Percentiles rank a stretch among this genome's conserved stretches.
Conservation (phyloP, 2,888 invertebrate species). For the Agriopis marginaria region DNA sequence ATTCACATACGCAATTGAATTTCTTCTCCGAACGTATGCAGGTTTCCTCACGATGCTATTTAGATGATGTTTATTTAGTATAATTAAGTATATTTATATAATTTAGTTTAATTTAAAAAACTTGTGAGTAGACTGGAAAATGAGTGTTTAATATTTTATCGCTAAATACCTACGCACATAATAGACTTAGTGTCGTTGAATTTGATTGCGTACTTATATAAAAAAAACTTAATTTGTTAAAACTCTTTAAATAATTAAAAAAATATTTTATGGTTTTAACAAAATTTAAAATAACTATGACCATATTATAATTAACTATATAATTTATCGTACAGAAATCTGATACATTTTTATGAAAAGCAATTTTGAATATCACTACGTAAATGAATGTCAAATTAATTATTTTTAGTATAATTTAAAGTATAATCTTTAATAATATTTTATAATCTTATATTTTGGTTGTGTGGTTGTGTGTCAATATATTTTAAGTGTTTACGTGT, state of each 20-base stretch:
- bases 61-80: no score
- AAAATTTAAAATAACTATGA: no score
- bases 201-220: background rate
- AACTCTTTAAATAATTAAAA: background rate
- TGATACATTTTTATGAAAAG: conserved; percentile 47
- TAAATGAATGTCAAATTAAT: conserved; percentile 77
- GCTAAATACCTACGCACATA: conserved; percentile 76
- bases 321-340: background rate
- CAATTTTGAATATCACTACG: conserved; percentile 70
- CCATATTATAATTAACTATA: no score
- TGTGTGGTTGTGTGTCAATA: conserved; percentile 56
- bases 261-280: background rate
- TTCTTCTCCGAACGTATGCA: no score
- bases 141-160: conserved; percentile 51
- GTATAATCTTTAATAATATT: conserved; percentile 42
- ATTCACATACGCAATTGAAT: no score
- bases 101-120: conserved; percentile 46
- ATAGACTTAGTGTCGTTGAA: conserved; percentile 34
- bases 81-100: conserved; percentile 30
- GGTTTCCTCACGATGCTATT: no score
- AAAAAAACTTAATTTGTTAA: no score
- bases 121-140: conserved; percentile 63
- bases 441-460: conserved; percentile 56
- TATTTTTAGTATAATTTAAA: conserved; percentile 32
- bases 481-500: conserved; percentile 42